Conservation (phyloP, 2,113 vertebrate species). For the Actinemys pallida region DNA sequence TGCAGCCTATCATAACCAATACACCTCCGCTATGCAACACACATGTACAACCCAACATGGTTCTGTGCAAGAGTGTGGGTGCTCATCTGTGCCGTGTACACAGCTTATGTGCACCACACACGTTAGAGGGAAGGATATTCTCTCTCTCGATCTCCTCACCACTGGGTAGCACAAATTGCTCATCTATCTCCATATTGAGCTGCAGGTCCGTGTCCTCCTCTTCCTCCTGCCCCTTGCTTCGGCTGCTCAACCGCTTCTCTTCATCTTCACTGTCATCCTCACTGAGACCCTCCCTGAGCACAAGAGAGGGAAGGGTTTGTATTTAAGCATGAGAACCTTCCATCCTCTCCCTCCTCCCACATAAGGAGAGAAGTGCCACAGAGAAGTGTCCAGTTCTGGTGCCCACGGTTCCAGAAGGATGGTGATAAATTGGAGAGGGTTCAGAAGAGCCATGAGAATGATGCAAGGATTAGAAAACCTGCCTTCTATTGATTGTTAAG, state of each 20-base stretch:
- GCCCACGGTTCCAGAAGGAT: not conserved
- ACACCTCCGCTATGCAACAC: not conserved
- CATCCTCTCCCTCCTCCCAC: not conserved
- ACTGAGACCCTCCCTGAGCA: constrained; percentile 64
- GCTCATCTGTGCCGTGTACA: accelerated
- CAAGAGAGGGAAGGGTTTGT: not conserved
- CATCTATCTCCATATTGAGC: constrained; percentile 87
- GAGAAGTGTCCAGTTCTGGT: not conserved
- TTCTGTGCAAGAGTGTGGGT: not conserved
- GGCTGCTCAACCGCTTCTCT: not conserved
- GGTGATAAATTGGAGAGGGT: not conserved
- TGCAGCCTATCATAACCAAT: constrained; percentile 31
- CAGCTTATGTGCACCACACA: not conserved
- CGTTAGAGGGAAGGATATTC: constrained; percentile 81
- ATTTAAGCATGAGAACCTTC: not conserved
- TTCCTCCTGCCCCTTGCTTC: constrained; percentile 32
- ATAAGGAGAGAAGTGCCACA: not conserved
- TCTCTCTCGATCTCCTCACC: constrained; percentile 86
- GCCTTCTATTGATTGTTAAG: not conserved
- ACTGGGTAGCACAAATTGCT: constrained; percentile 86
- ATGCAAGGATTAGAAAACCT: not conserved
- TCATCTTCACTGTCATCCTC: constrained; percentile 76
- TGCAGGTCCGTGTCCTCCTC: constrained; percentile 82
- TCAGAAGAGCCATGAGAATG: not conserved
- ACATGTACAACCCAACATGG: not conserved